Conservation (phyloP, 2,888 invertebrate genomes). For the Micropterix aruncella region DNA sequence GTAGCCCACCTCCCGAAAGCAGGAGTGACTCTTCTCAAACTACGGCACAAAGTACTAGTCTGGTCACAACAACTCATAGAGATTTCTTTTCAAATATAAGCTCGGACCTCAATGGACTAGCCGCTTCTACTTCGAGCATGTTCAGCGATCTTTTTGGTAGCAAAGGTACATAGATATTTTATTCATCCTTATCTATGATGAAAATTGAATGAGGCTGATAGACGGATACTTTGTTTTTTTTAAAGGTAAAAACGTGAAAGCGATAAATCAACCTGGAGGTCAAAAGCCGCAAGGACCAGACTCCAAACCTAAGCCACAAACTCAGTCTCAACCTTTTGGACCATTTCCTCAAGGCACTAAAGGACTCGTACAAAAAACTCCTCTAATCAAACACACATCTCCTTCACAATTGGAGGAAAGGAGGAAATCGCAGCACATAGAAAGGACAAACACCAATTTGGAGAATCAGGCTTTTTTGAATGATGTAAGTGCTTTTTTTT, state of each 20-base stretch:
- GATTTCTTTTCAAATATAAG: conserved; percentile 87
- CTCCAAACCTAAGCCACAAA: conserved; percentile 32
- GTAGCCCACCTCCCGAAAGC: conserved; percentile 18
- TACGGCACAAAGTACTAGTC: conserved; percentile 48
- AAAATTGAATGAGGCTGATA: conserved; percentile 2
- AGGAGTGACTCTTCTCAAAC: conserved; percentile 43
- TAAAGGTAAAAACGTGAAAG: conserved; percentile 9
- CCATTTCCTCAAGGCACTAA: conserved; percentile 67
- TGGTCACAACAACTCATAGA: conserved; percentile 53
- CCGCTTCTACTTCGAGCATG: conserved; percentile 86
- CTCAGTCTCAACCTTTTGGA: conserved; percentile 47
- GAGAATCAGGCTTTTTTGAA: conserved; percentile 92
- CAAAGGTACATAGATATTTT: conserved; percentile 29
- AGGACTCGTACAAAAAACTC: conserved; percentile 79
- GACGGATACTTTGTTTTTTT: not conserved
- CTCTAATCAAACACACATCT: conserved; percentile 71
- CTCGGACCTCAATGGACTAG: conserved; percentile 83
- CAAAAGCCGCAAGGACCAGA: conserved; percentile 17
- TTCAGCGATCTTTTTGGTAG: conserved; percentile 87
- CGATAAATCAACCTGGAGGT: conserved; percentile 16
- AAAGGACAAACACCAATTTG: conserved; percentile 60
- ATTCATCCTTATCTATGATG: conserved; percentile 1
- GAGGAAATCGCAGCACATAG: conserved; percentile 52
- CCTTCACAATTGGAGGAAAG: conserved; percentile 52
- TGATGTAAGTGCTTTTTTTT: too few relatives aligned